Evolutionary conservation across 2,888 invertebrate species (phyloP).

Genomic region (Stegophylla sp.): DNA sequence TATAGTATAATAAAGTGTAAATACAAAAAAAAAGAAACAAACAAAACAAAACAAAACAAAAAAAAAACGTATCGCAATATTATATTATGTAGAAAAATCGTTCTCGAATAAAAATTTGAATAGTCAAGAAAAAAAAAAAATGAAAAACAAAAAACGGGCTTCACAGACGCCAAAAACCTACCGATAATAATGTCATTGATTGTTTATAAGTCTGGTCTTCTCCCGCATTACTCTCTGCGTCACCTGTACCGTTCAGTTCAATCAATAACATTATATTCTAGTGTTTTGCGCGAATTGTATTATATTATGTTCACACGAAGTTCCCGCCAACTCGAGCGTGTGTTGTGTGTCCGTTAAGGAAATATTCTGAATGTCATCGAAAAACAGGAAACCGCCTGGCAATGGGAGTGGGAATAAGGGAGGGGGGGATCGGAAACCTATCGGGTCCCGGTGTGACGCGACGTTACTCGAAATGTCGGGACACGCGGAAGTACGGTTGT

Average conservation of each 20-base stretch:
- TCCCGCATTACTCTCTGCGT: constrained; percentile 56
- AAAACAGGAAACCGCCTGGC: too few species aligned
- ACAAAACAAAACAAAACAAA: constrained; percentile 30
- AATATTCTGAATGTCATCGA: neutral
- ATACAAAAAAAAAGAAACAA: constrained; percentile 46
- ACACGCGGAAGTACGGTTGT: too few species aligned
- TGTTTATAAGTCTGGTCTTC: constrained; percentile 57
- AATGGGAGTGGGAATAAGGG: too few species aligned
- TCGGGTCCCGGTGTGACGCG: too few species aligned
- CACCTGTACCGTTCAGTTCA: constrained; percentile 59
- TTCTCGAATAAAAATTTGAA: constrained; percentile 32
- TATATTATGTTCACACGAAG: constrained; percentile 2
- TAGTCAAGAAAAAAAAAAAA: constrained; percentile 42
- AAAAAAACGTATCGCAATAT: too few species aligned
- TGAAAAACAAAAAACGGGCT: constrained; percentile 45
- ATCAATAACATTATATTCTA: constrained; percentile 53
- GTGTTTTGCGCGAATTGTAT: neutral
- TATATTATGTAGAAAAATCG: neutral
- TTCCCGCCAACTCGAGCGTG: constrained; percentile 12
- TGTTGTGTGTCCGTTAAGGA: neutral
- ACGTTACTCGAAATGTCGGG: too few species aligned
- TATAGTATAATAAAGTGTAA: constrained; percentile 57
- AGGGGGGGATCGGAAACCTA: too few species aligned
- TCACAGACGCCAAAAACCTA: constrained; percentile 66
- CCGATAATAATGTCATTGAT: constrained; percentile 80